These are phyloP conservation scores for Varroa destructor DNA, from an alignment of 1,140 invertebrate species.

Conservation along the genomic window DNA sequence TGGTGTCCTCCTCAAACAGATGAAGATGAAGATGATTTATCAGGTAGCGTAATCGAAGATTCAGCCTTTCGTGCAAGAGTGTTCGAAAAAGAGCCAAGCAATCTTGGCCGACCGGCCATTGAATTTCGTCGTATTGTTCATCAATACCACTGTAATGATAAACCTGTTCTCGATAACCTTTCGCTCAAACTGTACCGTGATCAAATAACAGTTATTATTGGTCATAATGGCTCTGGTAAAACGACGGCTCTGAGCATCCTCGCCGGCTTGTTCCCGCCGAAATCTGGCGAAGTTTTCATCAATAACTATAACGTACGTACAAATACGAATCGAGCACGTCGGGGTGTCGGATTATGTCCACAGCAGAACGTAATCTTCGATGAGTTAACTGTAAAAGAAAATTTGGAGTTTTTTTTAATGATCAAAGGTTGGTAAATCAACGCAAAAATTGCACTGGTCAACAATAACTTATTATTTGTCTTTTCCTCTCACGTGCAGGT, in stretches of 20 bases:
- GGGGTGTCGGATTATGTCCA: conserved; percentile 56
- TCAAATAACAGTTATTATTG: conserved; percentile 47
- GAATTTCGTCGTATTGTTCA: no score
- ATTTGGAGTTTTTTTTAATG: conserved; percentile 41
- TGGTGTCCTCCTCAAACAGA: no score
- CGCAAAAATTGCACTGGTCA: no score
- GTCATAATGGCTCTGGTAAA: conserved; percentile 52
- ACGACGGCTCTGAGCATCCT: conserved; percentile 48
- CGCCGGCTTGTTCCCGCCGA: conserved; percentile 54
- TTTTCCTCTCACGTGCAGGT: no score
- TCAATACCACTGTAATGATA: no score
- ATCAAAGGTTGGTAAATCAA: conserved; percentile 32
- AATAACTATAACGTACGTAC: conserved; percentile 52
- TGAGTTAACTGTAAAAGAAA: conserved; percentile 43
- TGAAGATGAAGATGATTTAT: no score
- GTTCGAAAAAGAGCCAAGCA: no score
- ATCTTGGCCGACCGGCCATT: no score
- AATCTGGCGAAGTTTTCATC: conserved; percentile 52
- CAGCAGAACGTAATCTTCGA: conserved; percentile 43
- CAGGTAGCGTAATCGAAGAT: no score
- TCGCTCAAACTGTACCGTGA: conserved; percentile 53
- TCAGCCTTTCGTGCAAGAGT: no score
- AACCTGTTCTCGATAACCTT: conserved; percentile 48
- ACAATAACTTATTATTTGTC: no score
- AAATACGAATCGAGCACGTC: conserved; percentile 47